Evolutionary conservation across 1,140 invertebrate genomes (phyloP).

Genomic region (Micrasema minimum): DNA sequence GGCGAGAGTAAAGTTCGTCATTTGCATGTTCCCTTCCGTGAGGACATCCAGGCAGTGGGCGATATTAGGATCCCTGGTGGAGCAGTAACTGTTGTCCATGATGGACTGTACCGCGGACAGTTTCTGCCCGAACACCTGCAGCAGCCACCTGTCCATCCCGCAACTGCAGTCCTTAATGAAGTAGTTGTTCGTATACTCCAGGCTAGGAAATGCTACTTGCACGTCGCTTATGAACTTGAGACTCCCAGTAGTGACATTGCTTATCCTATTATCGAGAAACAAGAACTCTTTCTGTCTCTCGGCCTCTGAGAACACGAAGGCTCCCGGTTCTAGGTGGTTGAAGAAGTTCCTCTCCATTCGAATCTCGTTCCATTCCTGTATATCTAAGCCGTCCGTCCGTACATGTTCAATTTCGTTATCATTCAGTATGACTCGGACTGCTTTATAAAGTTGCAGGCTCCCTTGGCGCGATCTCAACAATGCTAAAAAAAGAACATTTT

Average conservation of each 20-base stretch:
- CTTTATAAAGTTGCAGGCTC: constrained; percentile 73
- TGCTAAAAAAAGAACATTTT: constrained; percentile 59
- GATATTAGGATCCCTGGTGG: constrained; percentile 66
- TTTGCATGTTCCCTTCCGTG: constrained; percentile 70
- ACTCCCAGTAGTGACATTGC: constrained; percentile 64
- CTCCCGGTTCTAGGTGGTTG: constrained; percentile 65
- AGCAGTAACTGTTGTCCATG: constrained; percentile 72
- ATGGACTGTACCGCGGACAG: constrained; percentile 59
- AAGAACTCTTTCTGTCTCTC: constrained; percentile 63
- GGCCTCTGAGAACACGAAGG: constrained; percentile 58
- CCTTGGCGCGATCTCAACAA: constrained; percentile 70
- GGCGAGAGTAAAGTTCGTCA: constrained; percentile 71
- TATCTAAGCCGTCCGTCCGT: constrained; percentile 66
- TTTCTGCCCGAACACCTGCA: constrained; percentile 62
- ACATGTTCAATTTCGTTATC: constrained; percentile 72
- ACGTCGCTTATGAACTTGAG: constrained; percentile 69
- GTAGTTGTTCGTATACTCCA: constrained; percentile 71
- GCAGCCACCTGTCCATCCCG: constrained; percentile 69
- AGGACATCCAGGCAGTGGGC: constrained; percentile 72
- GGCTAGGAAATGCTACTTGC: constrained; percentile 58
- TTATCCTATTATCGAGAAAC: constrained; percentile 73
- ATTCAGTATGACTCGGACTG: constrained; percentile 69
- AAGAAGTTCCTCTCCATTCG: constrained; percentile 74
- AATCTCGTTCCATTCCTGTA: constrained; percentile 73
- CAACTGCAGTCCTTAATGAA: constrained; percentile 73